Conservation (phyloP, 2,797 vertebrate genomes). For the Ispidina lecontei region DNA sequence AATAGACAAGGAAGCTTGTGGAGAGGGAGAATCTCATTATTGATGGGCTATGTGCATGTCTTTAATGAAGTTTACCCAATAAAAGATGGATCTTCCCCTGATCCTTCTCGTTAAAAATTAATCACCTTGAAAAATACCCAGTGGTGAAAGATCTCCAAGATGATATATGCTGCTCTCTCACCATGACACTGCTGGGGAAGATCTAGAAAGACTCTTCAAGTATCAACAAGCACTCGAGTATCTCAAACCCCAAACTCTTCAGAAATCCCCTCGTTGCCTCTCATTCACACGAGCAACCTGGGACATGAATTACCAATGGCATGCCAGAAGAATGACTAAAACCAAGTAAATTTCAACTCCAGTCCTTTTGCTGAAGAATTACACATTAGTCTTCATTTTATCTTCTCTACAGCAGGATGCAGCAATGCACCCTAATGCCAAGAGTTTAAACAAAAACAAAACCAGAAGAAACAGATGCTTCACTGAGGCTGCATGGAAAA, state of each 20-base stretch:
- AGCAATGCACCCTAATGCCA: neutral
- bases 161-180: neutral
- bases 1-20: slow-evolving; percentile 77
- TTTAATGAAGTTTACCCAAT: slow-evolving; percentile 55
- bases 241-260: neutral
- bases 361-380: neutral
- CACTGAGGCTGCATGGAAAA: neutral
- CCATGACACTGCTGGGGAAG: neutral
- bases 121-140: slow-evolving; percentile 18
- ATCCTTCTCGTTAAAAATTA: slow-evolving; percentile 7
- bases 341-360: fast-evolving
- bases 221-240: neutral
- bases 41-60: slow-evolving; percentile 13
- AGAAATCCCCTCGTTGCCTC: neutral
- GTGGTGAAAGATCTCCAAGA: slow-evolving; percentile 3
- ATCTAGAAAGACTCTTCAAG: neutral
- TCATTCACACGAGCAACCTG: neutral
- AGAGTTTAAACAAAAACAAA: neutral
- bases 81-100: slow-evolving; percentile 24
- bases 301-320: neutral
- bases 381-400: neutral
- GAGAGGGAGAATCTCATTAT: slow-evolving; percentile 66
- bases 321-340: neutral
- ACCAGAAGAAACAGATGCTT: neutral
- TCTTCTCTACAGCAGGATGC: neutral